These are phyloP conservation scores for Lepetodrilus schrolli DNA, from an alignment of 2,888 invertebrate species.

Conservation along the genomic window DNA sequence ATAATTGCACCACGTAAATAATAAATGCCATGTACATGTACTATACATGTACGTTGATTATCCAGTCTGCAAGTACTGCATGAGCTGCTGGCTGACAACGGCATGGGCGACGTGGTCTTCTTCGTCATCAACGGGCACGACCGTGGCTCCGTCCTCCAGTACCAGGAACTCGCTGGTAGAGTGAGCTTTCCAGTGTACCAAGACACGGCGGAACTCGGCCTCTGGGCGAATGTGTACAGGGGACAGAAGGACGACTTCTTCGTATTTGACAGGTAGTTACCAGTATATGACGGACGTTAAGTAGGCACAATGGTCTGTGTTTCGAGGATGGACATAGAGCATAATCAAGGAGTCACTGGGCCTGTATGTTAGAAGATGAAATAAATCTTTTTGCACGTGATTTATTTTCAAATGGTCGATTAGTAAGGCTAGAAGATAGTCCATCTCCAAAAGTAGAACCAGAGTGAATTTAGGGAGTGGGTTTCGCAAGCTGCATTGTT, in stretches of 20 bases:
- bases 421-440: too few species aligned
- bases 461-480: too few species aligned
- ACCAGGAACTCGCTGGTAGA: constrained; percentile 39
- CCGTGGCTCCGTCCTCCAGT: constrained; percentile 42
- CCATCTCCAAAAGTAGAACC: too few species aligned
- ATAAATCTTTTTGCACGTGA: too few species aligned
- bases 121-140: constrained; percentile 63
- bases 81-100: constrained; percentile 41
- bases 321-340: too few species aligned
- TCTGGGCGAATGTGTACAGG: constrained; percentile 61
- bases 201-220: constrained; percentile 54
- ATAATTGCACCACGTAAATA: neutral
- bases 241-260: constrained; percentile 69
- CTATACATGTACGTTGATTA: neutral
- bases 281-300: too few species aligned
- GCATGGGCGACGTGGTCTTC: constrained; percentile 57
- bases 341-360: too few species aligned
- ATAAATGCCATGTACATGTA: neutral
- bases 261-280: constrained; percentile 73
- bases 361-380: too few species aligned
- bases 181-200: constrained; percentile 64
- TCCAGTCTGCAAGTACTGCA: constrained; percentile 62
- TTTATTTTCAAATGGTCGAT: too few species aligned
- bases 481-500: too few species aligned
- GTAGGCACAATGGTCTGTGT: too few species aligned